Evolutionary conservation across 2,797 vertebrate species (phyloP), one percentile per base, ranked within the genome.

Genomic region (Brachymystax lenok): DNA sequence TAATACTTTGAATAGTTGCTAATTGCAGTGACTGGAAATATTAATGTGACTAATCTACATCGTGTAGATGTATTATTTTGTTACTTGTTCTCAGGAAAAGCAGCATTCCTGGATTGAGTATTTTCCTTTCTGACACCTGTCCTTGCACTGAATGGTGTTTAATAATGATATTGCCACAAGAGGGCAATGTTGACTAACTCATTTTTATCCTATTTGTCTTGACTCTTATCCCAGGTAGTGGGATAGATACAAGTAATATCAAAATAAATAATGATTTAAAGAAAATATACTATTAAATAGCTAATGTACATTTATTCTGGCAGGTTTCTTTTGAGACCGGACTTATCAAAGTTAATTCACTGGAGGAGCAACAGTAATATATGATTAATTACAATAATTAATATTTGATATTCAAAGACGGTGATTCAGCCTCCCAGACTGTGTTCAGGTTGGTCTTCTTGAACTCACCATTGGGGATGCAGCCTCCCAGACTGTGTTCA

Each of bases 11-110:
- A 84, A 74, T 79, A 86, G 75, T 74, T 82, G 73, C 74, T 73
- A 76, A 83, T 76, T 51, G 21, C 13, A 4, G 19, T 74, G 50
- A 75, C 86, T 59, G 54, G n/a, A 59, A 59, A 59, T 80, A 76
- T 33, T 76, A 74, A 10, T 71, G 52, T 74, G 77, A 82, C 82
- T 72, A 76, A 72, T 81, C 72, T 78, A 76, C 76, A 71, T 64
- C 68, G 81, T 77, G 74, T 83, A 73, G 74, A 76, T 12, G 4
- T 64, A 21, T 50, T 81, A 74, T 82, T 72, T 77, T 84, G 28
- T 78, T 77, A 77, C 78, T n/a, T 77, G n/a, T 64, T 89, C 89
- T 91, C 87, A 89, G 89, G 88, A 85, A 88, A 88, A 73, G 1
- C 68, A 76, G 85, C 71, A 77, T 74, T 64, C 68, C 71, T 77